Evolutionary conservation across 2,888 invertebrate genomes (phyloP).

Genomic region (Cremastinae sp.): DNA sequence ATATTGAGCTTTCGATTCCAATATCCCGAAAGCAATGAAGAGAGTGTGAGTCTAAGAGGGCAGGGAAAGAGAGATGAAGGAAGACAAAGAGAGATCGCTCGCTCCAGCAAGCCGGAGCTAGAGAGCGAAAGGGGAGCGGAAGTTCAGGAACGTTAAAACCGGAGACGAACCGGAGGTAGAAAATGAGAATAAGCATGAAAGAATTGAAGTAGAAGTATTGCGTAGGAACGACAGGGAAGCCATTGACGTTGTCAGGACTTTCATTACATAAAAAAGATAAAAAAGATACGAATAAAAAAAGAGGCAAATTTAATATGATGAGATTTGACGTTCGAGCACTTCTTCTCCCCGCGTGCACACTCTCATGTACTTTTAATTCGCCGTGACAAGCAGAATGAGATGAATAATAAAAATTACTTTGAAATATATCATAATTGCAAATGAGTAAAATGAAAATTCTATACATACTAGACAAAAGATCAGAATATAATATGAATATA

Average conservation of each 20-base stretch:
- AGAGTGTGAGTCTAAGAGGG: neutral
- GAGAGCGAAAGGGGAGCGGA: slow-evolving; percentile 23
- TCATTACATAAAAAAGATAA: slow-evolving; percentile 68
- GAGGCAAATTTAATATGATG: slow-evolving; percentile 74
- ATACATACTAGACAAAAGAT: too few species aligned
- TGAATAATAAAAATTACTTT: neutral
- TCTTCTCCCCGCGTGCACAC: slow-evolving; percentile 46
- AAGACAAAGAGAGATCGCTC: slow-evolving; percentile 7
- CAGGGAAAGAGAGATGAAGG: neutral
- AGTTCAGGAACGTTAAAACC: slow-evolving; percentile 11
- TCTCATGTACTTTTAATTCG: neutral
- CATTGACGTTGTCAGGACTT: slow-evolving; percentile 39
- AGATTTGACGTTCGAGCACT: slow-evolving; percentile 76
- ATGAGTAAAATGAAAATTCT: too few species aligned
- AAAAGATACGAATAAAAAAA: slow-evolving; percentile 69
- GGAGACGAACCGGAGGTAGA: slow-evolving; percentile 29
- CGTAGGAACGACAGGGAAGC: slow-evolving; percentile 51
- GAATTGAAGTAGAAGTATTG: slow-evolving; percentile 20
- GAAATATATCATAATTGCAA: too few species aligned
- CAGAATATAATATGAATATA: too few species aligned
- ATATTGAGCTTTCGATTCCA: too few species aligned
- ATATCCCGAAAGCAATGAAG: too few species aligned
- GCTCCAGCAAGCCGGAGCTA: slow-evolving; percentile 15
- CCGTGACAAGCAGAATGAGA: neutral
- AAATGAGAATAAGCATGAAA: slow-evolving; percentile 36